Base-by-base conservation (phyloP, 2,888 invertebrate species). In the Anticlea derivata region DNA sequence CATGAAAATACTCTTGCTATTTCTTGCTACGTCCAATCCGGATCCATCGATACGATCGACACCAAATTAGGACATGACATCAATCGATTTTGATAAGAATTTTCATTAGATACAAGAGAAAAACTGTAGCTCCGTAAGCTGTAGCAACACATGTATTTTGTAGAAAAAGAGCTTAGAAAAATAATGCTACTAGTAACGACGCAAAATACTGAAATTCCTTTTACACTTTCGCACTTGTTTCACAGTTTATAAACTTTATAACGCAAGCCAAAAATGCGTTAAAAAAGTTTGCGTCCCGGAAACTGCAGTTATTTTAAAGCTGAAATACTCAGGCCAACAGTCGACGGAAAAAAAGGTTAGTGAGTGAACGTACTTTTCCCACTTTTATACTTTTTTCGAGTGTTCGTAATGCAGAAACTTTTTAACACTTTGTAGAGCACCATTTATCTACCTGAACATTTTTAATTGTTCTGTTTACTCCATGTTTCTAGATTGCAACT, bases 391-490 rank as follows among this genome's bases (percentile, higher is more conserved):
- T 34, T 41, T 56, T 43, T 50, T 48, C 26, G 53, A 60, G 52
- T 61, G 60, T 56, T 34, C 55, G 63, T 61, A 70, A 64, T 60
- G 64, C 59, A 54, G 59, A 61, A 65, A 59, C 56, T 39, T 53
- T 52, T 59, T 58, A 67, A 65, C 65, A 61, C 64, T 65, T 57
- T 59, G 58, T 60, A 55, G 61, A 67, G 65, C 60, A 54, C 58
- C 40, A 52, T 58, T 56, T 63, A 66, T 66, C 60, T 67, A 58
- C 65, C 65, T 66, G 52, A 61, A 64, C 63, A 64, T 59, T 66
- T 59, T 66, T 46, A 55, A 63, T 59, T 52, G 58, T 58, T 41
- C 30, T 43, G 26, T 40, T 40, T 22, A 12, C 40, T 7, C 7
- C 7, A 8, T 22, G 33, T 24, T 24, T 7, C 23, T 17, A 4